phyloP scores from a whole-genome alignment of 2,888 invertebrate species.

The Elegia similella region DNA sequence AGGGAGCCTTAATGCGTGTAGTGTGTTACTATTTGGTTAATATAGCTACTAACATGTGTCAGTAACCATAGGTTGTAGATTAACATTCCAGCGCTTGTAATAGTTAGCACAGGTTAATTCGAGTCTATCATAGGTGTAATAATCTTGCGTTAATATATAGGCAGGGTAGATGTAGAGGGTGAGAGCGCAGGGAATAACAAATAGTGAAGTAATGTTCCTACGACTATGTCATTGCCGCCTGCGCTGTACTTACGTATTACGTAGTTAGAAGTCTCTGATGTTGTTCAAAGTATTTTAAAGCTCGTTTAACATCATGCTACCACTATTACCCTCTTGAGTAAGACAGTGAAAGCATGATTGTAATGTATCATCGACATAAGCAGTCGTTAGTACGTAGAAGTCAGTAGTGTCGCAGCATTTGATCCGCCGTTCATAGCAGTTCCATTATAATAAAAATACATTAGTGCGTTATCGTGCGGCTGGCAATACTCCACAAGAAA shows the following conservation, averaged over 20 bases:
- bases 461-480: background rate
- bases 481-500: background rate
- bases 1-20: constrained; percentile 32
- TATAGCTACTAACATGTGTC: constrained; percentile 46
- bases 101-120: background rate
- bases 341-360: no score
- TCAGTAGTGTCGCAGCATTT: background rate
- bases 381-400: background rate
- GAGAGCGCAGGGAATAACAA: background rate
- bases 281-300: no score
- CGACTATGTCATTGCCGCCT: background rate
- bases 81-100: constrained; percentile 58
- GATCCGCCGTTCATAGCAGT: background rate
- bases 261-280: no score
- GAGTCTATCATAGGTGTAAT: constrained; percentile 1
- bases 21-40: constrained; percentile 27
- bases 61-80: constrained; percentile 61
- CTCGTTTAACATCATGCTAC: no score
- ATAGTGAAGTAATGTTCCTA: background rate
- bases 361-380: no score
- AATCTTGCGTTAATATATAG: constrained; percentile 2
- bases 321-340: no score
- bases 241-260: background rate
- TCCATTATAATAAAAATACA: background rate
- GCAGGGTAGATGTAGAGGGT: background rate